Evolutionary conservation across 2,797 vertebrate species (phyloP), one percentile per base, ranked within the genome.

Genomic region (Labroides dimidiatus): DNA sequence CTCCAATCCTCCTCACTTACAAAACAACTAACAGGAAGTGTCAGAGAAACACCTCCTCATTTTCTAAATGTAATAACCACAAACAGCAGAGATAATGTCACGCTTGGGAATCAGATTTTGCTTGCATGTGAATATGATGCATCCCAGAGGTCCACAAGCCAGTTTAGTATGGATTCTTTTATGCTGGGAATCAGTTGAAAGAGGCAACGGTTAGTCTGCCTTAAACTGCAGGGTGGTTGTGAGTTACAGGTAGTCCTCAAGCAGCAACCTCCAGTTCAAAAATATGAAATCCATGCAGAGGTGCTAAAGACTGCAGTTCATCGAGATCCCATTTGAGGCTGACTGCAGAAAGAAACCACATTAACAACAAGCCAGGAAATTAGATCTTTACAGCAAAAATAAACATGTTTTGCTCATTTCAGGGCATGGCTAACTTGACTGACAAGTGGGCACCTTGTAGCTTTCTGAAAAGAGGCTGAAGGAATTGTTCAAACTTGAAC

Each of bases 151-250:
- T 68, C 53, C 42, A 14, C 16, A 15, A 50, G 53, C 49, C 51
- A 74, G 71, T 87, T 89, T 82, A 59, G 84, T 89, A 69, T 7
- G n/a, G 55, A 78, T 77, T 78, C 60, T 84, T 77, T 63, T 30
- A 58, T 57, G 55, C 30, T 56, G 48, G 52, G 47, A 85, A 87
- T 92, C 84, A 66, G 89, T 86, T 66, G 45, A 24, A 13, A 75
- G 65, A 82, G 64, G 69, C 80, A 85, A 86, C 86, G 77, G 87
- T 88, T 87, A 89, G 80, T 75, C 64, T 75, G 67, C 65, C 66
- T 72, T 72, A 54, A 71, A 62, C 54, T 74, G 49, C 6, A 19
- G 67, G 72, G 80, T 68, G 77, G 64, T 69, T 76, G 55, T 64
- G 63, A 75, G 59, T 45, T 53, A 58, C 69, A 23, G 11, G 48